These are phyloP conservation scores for Euwallacea similis DNA, from an alignment of 1,140 invertebrate species.

Conservation along the genomic window DNA sequence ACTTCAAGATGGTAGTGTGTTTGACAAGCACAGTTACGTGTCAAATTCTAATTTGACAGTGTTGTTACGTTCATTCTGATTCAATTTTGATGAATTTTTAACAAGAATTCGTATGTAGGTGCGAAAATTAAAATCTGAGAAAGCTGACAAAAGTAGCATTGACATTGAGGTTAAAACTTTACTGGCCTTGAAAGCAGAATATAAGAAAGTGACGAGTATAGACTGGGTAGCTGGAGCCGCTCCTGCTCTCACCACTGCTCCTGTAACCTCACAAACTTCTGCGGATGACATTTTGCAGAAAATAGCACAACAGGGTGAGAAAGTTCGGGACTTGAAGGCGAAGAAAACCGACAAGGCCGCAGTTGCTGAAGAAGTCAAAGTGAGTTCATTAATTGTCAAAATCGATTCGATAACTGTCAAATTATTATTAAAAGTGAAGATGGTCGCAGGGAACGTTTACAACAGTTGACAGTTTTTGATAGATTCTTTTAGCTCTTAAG, in stretches of 20 bases:
- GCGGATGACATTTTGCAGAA: conserved; percentile 51
- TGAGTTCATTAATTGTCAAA: conserved; percentile 12
- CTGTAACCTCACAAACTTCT: conserved; percentile 58
- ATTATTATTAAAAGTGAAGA: no score
- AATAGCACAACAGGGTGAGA: conserved; percentile 68
- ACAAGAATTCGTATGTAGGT: conserved; percentile 26
- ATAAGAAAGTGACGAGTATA: conserved; percentile 64
- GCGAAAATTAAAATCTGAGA: conserved; percentile 62
- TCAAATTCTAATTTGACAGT: background rate
- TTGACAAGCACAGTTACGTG: background rate
- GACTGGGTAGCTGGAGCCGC: conserved; percentile 64
- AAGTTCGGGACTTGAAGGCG: conserved; percentile 69
- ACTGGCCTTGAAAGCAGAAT: conserved; percentile 70
- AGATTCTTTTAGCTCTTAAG: conserved; percentile 75
- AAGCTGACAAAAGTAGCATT: conserved; percentile 64
- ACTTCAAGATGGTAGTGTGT: background rate
- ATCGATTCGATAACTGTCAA: no score
- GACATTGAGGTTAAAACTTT: conserved; percentile 67
- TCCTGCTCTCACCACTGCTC: conserved; percentile 53
- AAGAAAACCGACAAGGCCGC: conserved; percentile 63
- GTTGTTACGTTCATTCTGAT: background rate
- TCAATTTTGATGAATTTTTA: background rate
- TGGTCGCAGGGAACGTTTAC: no score
- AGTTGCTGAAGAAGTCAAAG: conserved; percentile 65
- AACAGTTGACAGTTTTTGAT: conserved; percentile 32